phyloP scores from a whole-genome alignment of 2,113 vertebrate genomes.

The Donacobius atricapilla region DNA sequence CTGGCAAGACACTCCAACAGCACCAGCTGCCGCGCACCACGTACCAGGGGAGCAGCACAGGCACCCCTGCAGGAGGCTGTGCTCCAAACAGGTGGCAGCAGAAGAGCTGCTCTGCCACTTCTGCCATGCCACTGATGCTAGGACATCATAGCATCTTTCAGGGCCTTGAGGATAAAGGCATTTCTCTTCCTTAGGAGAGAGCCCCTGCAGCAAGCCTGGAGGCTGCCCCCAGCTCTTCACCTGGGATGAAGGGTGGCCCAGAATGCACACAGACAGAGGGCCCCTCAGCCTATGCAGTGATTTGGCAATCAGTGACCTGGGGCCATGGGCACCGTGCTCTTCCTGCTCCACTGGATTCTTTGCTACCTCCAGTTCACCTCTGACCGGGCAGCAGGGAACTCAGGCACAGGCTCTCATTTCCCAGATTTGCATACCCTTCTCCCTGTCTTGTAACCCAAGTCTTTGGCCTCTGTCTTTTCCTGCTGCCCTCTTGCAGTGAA shows the following conservation, averaged over 20 bases:
- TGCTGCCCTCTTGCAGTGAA: background rate
- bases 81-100: background rate
- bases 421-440: background rate
- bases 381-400: background rate
- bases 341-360: constrained; percentile 10
- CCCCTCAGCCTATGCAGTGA: background rate
- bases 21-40: background rate
- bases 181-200: background rate
- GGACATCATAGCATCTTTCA: background rate
- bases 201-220: background rate
- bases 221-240: background rate
- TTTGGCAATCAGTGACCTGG: background rate
- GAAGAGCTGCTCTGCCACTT: background rate
- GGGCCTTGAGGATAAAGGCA: background rate
- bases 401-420: background rate
- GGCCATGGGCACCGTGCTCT: background rate
- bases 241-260: background rate
- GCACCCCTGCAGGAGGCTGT: background rate
- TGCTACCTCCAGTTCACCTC: background rate
- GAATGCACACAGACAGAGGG: background rate
- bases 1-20: background rate
- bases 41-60: background rate
- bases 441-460: background rate
- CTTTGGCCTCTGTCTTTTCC: background rate
- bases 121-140: background rate